Conservation (phyloP, 2,113 vertebrate species). For the Sinocyclocheilus anophthalmus region DNA sequence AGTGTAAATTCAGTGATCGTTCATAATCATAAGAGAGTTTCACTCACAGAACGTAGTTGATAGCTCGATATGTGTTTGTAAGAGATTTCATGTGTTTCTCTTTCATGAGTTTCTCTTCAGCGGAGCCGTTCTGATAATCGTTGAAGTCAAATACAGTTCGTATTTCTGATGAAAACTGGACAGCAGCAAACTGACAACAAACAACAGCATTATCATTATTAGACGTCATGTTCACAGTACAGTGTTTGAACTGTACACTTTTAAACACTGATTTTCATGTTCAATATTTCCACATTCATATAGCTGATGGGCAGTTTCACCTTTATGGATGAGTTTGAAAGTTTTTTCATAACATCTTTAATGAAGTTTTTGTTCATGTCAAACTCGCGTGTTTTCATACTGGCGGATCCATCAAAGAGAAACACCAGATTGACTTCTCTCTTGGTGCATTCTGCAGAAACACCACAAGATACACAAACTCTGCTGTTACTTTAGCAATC, state of each 20-base stretch:
- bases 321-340: conserved; percentile 76
- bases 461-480: not conserved
- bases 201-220: not conserved
- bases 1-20: not conserved
- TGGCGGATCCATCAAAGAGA: conserved; percentile 83
- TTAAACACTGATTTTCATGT: not conserved
- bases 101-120: conserved; percentile 43
- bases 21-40: not conserved
- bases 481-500: not conserved
- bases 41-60: conserved; percentile 77
- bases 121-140: conserved; percentile 56
- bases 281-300: not conserved
- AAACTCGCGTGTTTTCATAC: conserved; percentile 69
- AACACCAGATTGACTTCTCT: conserved; percentile 80
- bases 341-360: conserved; percentile 69
- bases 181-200: conserved; percentile 78
- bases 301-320: conserved; percentile 43
- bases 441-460: conserved; percentile 76
- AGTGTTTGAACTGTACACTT: not conserved
- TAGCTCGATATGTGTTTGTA: conserved; percentile 76
- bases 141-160: conserved; percentile 76
- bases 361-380: conserved; percentile 77
- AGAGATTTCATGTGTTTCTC: conserved; percentile 53
- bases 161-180: conserved; percentile 65
- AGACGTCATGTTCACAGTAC: not conserved